A percentile compares a stretch with the other conserved stretches of the same genome.
phyloP scores from a whole-genome alignment of 2,113 vertebrate genomes.

The Excalfactoria chinensis region DNA sequence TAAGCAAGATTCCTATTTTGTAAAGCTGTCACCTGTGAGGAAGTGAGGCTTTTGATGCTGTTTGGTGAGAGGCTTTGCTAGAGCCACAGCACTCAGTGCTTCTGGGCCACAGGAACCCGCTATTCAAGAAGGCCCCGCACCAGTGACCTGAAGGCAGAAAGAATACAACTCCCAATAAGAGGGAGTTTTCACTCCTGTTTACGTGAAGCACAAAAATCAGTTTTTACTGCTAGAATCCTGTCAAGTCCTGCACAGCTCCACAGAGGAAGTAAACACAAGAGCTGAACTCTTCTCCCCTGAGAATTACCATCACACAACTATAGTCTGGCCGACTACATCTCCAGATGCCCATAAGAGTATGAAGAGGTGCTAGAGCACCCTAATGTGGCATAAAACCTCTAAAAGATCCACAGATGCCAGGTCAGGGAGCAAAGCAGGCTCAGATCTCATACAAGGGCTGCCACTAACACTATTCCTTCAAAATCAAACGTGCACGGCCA shows the following conservation, averaged over 20 bases:
- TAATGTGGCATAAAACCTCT: not conserved
- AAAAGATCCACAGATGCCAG: not conserved
- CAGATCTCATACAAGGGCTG: not conserved
- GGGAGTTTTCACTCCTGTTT: not conserved
- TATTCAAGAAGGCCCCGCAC: not conserved
- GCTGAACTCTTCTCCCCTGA: not conserved
- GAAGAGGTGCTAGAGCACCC: not conserved
- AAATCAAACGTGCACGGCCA: not conserved
- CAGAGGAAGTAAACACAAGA: not conserved
- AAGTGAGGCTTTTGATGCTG: not conserved
- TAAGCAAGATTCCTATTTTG: not conserved
- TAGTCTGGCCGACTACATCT: not conserved
- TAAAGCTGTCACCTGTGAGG: not conserved
- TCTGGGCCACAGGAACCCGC: not conserved
- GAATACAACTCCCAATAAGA: not conserved
- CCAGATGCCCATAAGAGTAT: fast-evolving
- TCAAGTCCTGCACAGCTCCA: not conserved
- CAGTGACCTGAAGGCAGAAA: not conserved
- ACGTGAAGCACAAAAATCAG: not conserved
- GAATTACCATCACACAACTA: not conserved
- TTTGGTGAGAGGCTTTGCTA: not conserved
- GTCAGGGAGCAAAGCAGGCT: not conserved
- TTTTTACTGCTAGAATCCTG: not conserved
- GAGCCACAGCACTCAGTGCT: not conserved
- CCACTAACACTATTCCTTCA: not conserved